phyloP scores from a whole-genome alignment of 2,888 invertebrate species.

The Zootermopsis nevadensis region DNA sequence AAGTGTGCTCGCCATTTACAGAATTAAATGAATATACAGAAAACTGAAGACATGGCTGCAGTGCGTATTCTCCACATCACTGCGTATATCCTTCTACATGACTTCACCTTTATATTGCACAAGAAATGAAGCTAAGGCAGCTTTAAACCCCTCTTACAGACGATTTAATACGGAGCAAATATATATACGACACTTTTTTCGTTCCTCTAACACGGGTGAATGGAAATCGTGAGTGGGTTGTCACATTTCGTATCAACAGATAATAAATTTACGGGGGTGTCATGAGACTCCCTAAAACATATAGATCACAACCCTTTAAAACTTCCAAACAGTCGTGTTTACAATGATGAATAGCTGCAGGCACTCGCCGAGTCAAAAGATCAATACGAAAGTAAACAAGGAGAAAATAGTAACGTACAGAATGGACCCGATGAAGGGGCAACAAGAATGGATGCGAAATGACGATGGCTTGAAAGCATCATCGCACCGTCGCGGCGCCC shows the following conservation, averaged over 20 bases:
- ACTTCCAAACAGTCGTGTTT: not conserved
- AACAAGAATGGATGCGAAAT: conserved; percentile 17
- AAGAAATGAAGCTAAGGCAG: not conserved
- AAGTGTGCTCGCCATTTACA: no score
- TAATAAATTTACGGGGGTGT: conserved; percentile 15
- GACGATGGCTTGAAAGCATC: conserved; percentile 3
- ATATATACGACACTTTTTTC: not conserved
- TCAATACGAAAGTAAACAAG: conserved; percentile 22
- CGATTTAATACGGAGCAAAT: not conserved
- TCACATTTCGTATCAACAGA: conserved; percentile 14
- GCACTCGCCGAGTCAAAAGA: conserved; percentile 8
- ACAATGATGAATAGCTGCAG: conserved; percentile 15
- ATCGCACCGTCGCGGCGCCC: not conserved
- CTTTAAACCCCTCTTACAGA: not conserved
- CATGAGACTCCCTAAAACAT: not conserved
- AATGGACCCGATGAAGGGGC: conserved; percentile 6
- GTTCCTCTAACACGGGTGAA: not conserved
- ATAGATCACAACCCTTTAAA: not conserved
- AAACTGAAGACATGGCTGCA: no score
- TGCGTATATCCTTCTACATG: not conserved
- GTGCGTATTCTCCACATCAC: no score
- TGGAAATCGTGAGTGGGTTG: conserved; percentile 7
- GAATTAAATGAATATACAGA: no score
- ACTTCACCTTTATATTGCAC: not conserved
- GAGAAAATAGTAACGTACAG: not conserved